Conservation (phyloP, 2,113 vertebrate species). For the Prunella himalayana region DNA sequence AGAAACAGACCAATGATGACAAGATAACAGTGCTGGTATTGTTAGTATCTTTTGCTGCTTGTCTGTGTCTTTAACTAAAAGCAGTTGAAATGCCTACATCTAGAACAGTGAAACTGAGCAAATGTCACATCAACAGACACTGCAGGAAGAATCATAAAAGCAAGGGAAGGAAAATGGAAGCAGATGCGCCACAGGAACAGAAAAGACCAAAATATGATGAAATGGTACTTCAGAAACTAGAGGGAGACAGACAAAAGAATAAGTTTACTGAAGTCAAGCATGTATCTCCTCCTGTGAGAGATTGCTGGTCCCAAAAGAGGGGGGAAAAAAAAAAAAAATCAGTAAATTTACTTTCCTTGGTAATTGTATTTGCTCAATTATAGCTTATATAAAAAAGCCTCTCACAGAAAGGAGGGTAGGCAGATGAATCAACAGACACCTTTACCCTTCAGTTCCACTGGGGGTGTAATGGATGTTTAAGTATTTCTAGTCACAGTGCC, state of each 20-base stretch:
- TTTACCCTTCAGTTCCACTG: not conserved
- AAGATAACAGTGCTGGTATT: not conserved
- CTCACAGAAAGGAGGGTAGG: not conserved
- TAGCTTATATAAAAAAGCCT: not conserved
- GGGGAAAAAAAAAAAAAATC: not conserved
- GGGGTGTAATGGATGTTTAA: not conserved
- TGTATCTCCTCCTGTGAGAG: not conserved
- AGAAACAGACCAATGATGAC: not conserved
- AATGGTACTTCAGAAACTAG: conserved; percentile 35
- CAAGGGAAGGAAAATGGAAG: conserved; percentile 50
- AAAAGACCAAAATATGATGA: conserved; percentile 51
- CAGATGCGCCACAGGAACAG: conserved; percentile 12
- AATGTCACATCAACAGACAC: conserved; percentile 55
- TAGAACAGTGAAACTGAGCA: conserved; percentile 47
- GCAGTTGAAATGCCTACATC: conserved; percentile 41
- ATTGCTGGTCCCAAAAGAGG: not conserved
- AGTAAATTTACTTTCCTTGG: not conserved
- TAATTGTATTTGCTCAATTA: not conserved
- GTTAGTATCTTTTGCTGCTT: conserved; percentile 15
- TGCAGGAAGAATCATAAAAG: conserved; percentile 58
- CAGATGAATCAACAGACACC: not conserved
- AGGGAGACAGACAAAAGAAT: not conserved
- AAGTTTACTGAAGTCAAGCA: not conserved
- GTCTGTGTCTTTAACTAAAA: conserved; percentile 52
- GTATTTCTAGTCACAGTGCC: not conserved